phyloP scores from a whole-genome alignment of 35 echinoderm and acorn worm genomes.

The Amphiura filiformis region DNA sequence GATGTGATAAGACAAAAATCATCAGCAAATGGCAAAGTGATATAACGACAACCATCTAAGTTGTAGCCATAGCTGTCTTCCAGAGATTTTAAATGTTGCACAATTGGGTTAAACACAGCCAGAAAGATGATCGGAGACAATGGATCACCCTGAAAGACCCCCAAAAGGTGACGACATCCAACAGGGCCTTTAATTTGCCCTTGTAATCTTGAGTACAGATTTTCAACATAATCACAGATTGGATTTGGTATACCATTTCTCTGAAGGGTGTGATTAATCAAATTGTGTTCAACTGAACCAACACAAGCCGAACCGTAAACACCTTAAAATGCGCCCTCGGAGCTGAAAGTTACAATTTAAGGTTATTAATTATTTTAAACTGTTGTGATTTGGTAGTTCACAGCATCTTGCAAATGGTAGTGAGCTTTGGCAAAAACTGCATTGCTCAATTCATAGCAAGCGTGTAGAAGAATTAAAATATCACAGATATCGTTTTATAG shows the following conservation, averaged over 20 bases:
- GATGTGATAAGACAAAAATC: conserved; percentile 37
- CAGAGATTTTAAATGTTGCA: conserved; percentile 19
- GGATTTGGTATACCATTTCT: conserved; percentile 3
- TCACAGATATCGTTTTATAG: no score
- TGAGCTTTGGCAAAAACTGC: no score
- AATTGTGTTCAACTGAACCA: conserved; percentile 44
- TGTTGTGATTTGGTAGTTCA: no score
- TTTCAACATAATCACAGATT: conserved; percentile 18
- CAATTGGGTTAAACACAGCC: conserved; percentile 37
- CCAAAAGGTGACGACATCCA: conserved; percentile 7
- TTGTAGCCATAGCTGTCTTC: conserved; percentile 32
- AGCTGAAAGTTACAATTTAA: no score
- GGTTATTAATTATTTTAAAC: no score
- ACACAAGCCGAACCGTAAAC: conserved; percentile 37
- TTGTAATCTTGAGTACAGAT: conserved; percentile 22
- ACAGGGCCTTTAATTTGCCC: conserved; percentile 11
- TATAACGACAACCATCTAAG: conserved; percentile 35
- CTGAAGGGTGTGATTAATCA: conserved; percentile 27
- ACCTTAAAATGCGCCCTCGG: no score
- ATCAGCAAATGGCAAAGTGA: conserved; percentile 49
- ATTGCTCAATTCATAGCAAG: no score
- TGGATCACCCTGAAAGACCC: conserved; percentile 56
- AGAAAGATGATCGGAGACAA: conserved; percentile 53
- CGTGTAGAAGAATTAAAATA: no score
- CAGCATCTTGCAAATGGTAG: no score